Evolutionary conservation across 2,888 invertebrate genomes (phyloP), one percentile per base, ranked within the genome.

Genomic region (Eupithecia tripunctaria): DNA sequence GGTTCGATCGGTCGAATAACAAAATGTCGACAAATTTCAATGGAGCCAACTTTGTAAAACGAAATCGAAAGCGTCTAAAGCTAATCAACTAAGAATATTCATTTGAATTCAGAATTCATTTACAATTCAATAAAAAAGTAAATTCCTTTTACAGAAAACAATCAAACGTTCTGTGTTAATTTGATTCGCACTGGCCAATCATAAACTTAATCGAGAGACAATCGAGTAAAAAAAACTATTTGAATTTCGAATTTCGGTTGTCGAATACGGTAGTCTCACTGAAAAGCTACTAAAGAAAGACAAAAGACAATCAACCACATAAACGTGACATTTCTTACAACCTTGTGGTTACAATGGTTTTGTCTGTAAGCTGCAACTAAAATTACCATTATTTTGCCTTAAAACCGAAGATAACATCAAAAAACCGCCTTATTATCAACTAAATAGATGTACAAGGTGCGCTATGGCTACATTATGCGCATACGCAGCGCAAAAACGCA

Each of bases 391-490:
- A 64, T 64, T 38, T 64, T 64, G 38, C 18, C 64, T 21, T 64
- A 64, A 64, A 38, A 63, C 36, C 15, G n/a, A n/a, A 21, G 47
- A 47, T 32, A 47, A 36, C 38, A 56, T 38, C 64, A 70, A 25
- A 32, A 68, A 68, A 67, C 62, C 70, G 63, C 25, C 68, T 68
- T 62, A 71, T 68, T 67, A 71, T 14, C 71, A 62, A 66, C 62
- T 47, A 67, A 71, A 68, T 72, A 72, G 47, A 72, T 67, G 47
- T 68, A 67, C 67, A 65, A 56, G 77, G 86, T 88, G 86, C 85
- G 80, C 82, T 87, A 86, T 86, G 88, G 85, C 79, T 71, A 82
- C 83, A 74, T 64, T 82, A 82, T 82, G 85, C 85, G 80, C 74
- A n/a, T 27, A 77, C 72, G 78, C 75, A 32, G 77, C 72, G 78